Evolutionary conservation across 2,888 invertebrate genomes (phyloP).

Genomic region (Andrena dorsata): DNA sequence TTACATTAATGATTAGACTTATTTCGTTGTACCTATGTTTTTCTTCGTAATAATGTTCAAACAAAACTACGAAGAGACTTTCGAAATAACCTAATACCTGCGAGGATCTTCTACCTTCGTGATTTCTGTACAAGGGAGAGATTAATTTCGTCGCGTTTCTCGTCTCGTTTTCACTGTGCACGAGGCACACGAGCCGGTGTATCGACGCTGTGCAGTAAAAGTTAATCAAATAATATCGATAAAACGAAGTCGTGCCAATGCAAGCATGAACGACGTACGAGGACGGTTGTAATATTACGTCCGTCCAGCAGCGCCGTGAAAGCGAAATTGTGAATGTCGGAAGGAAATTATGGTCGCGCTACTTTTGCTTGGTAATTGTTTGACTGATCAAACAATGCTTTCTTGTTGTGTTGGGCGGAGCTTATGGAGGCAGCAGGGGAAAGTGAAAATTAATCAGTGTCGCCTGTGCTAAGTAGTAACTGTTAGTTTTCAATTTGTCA

Average conservation of each 20-base stretch:
- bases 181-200: no score
- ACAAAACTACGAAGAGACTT: no score
- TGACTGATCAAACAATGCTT: conserved; percentile 31
- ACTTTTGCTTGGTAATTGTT: conserved; percentile 50
- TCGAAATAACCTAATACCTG: no score
- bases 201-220: not conserved
- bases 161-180: conserved; percentile 4
- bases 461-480: not conserved
- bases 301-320: conserved; percentile 54
- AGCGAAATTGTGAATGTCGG: conserved; percentile 59
- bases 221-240: conserved; percentile 16
- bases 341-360: conserved; percentile 48
- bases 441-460: conserved; percentile 5
- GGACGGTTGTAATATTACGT: conserved; percentile 41
- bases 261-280: conserved; percentile 27
- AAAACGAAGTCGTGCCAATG: conserved; percentile 17
- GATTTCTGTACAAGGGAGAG: conserved; percentile 6
- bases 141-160: not conserved
- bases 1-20: no score
- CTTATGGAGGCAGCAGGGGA: not conserved
- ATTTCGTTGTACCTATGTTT: no score
- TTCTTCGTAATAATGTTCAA: no score
- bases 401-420: not conserved
- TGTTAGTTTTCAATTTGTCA: no score
- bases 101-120: no score